Evolutionary conservation across 1,140 invertebrate species (phyloP), one percentile per base, ranked within the genome.

Genomic region (Sitobion miscanthi): DNA sequence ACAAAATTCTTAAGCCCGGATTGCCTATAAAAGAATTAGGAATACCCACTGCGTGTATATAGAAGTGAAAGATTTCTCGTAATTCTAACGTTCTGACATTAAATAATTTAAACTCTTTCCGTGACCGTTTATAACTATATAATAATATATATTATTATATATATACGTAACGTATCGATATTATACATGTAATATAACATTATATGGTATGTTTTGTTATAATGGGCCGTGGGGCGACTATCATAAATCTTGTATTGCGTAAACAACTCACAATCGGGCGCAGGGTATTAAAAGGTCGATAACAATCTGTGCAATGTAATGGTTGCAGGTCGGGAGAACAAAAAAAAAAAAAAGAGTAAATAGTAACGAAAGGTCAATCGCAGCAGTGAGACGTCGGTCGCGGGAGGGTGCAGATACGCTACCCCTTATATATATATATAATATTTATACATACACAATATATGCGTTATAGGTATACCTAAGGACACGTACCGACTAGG

Each of bases 281-380:
- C 49, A 52, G 87, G 87, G 47, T 91, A 77, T 77, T 91, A n/a
- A 91, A 90, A 91, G 54, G 54, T 91, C 42, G 90, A 91, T 77
- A 91, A 91, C 42, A 57, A 91, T 91, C 57, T 69, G 17, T 42
- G 49, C n/a, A 77, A 52, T 90, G 87, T 35, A 57, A 23, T 35
- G n/a, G 88, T 42, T 11, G 35, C 35, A 85, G 49, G 7, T 38
- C 30, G 35, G 35, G n/a, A 49, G 11, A 90, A 52, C 49, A 54
- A 52, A 21, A 57, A 42, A 42, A 35, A 42, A 42, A 69, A 45
- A 90, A 38, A 90, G 45, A 49, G 86, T 90, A 47, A 91, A 82
- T 47, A 9, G 30, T 82, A 57, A 91, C 1, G 90, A 91, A 62
- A 91, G 88, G 88, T 90, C 88, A 54, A 35, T n/a, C 52, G 35